These are phyloP conservation scores for Nannospalax galili DNA, from an alignment of 2,113 vertebrate species.

Conservation along the genomic window DNA sequence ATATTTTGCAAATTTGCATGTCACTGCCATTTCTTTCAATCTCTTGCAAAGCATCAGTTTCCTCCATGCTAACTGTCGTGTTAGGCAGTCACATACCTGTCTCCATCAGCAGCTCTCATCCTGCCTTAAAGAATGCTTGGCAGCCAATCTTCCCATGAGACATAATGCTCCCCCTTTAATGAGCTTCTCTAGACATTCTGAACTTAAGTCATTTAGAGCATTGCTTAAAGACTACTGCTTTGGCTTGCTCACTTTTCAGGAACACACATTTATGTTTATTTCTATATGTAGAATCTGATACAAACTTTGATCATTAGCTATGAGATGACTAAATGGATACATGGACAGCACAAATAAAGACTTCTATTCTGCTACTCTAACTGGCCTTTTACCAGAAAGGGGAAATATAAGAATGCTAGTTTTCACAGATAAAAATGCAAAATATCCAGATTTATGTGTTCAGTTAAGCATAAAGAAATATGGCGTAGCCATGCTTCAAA, in stretches of 20 bases:
- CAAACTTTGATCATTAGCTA: not conserved
- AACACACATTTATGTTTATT: not conserved
- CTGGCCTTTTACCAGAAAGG: not conserved
- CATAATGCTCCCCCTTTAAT: not conserved
- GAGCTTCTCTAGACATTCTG: not conserved
- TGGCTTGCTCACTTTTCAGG: not conserved
- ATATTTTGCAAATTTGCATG: not conserved
- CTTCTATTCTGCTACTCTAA: not conserved
- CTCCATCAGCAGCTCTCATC: not conserved
- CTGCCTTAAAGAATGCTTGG: not conserved
- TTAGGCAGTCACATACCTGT: not conserved
- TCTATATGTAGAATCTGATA: not conserved
- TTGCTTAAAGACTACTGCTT: not conserved
- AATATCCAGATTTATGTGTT: not conserved
- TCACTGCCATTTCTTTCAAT: not conserved
- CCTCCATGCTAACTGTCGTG: not conserved
- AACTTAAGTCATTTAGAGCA: not conserved
- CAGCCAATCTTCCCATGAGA: not conserved
- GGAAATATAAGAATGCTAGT: not conserved
- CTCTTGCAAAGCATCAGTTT: not conserved
- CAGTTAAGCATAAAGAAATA: not conserved
- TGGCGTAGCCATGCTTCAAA: not conserved
- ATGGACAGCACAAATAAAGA: not conserved
- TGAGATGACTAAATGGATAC: not conserved
- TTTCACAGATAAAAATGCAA: conserved; percentile 34